Evolutionary conservation across 1,140 invertebrate genomes (phyloP), one percentile per base, ranked within the genome.

Genomic region (Ladona fulva): DNA sequence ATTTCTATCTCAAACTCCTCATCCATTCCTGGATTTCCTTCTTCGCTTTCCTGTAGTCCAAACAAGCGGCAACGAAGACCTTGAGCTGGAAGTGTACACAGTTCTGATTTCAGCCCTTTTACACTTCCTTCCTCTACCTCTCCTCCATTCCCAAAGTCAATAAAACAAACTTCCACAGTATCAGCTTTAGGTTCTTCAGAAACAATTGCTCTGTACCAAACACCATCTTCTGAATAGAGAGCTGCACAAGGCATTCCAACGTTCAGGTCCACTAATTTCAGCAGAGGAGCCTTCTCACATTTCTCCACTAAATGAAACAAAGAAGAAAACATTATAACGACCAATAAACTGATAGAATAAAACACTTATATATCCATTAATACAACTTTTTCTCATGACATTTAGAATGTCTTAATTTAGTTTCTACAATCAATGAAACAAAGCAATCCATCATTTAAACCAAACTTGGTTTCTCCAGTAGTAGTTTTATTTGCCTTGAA

Each of bases 141-240:
- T 81, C 93, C 92, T 0, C 91, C 92, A 79, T 93, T 93, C 10
- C 95, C 95, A 82, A 91, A 95, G 82, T 97, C 95, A 5, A 95
- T 90, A 82, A 94, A 96, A 29, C 90, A 87, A 0, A 95, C 90
- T 0, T 92, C 92, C 16, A 89, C 92, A 25, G 92, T 89, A 7
- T 82, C 79, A 76, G 90, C 91, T 14, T 87, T 86, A 79, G 91
- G 16, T 66, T 66, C 87, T 80, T 94, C 92, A 0, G 93, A 86
- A n/a, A 95, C 90, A 80, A 91, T 88, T 0, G 93, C 93, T 80
- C 94, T 86, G 81, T 95, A 95, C 94, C 93, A 96, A 0, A 85
- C 83, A 52, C 91, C 88, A 82, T 95, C 92, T 0, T 90, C 89
- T 0, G 89, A 90, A 82, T 91, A 94, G 77, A 90, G 87, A 0